Conservation (phyloP, 2,113 vertebrate species). For the Cyrtonyx montezumae region DNA sequence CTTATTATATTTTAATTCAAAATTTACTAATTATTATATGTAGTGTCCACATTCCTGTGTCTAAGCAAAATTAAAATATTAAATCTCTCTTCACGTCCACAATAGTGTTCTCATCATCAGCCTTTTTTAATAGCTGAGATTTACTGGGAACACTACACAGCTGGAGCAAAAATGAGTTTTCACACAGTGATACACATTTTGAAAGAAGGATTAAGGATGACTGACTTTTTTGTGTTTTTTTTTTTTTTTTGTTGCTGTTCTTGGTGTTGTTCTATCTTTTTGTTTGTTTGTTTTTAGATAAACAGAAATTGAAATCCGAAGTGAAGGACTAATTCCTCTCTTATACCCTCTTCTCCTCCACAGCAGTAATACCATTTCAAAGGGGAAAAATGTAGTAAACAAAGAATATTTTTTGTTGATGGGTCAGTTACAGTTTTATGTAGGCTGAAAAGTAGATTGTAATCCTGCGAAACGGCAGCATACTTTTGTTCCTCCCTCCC, state of each 20-base stretch:
- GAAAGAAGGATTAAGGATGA: neutral
- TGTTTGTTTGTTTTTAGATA: neutral
- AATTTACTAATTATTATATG: neutral
- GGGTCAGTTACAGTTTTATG: slow-evolving; percentile 44
- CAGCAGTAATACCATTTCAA: neutral
- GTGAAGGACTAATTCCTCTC: neutral
- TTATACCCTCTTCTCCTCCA: neutral
- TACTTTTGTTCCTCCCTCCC: slow-evolving; percentile 66
- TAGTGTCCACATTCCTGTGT: neutral
- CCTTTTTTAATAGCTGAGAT: neutral
- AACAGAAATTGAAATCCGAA: neutral
- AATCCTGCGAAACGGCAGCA: slow-evolving; percentile 11
- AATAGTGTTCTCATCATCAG: neutral
- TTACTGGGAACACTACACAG: neutral
- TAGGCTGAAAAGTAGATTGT: slow-evolving; percentile 58
- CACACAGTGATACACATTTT: neutral
- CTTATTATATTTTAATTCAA: neutral
- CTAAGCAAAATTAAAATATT: neutral
- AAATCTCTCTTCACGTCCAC: neutral
- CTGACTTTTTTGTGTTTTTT: neutral
- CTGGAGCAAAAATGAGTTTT: neutral
- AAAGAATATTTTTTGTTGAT: slow-evolving; percentile 60
- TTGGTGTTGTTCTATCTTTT: neutral
- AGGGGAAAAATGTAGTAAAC: slow-evolving; percentile 28
- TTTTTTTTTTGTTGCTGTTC: neutral